Conservation (phyloP, 2,797 vertebrate species). For the Megalops cyprinoides region DNA sequence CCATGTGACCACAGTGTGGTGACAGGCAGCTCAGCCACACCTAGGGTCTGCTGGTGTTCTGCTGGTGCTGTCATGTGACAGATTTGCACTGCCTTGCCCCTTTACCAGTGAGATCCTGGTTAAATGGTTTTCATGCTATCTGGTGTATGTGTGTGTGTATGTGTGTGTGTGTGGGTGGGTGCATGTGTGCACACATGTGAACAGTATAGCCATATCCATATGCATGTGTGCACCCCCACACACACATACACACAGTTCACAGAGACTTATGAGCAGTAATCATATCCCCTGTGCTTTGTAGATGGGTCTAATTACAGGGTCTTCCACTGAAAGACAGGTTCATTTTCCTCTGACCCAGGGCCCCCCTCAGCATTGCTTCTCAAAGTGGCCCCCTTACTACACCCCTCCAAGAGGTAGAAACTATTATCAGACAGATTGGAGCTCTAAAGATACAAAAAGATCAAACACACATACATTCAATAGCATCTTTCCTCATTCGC, state of each 20-base stretch:
- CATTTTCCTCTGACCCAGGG: conserved; percentile 6
- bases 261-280: neutral
- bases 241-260: neutral
- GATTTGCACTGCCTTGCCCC: neutral
- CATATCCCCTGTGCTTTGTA: neutral
- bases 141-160: conserved; percentile 22
- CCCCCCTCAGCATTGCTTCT: too few species aligned
- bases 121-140: too few species aligned
- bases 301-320: conserved; percentile 13
- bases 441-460: neutral
- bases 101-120: too few species aligned
- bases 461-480: neutral
- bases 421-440: neutral
- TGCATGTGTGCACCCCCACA: too few species aligned
- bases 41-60: neutral
- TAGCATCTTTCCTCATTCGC: neutral
- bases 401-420: neutral
- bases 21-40: neutral
- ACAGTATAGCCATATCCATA: too few species aligned
- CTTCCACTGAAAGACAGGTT: neutral
- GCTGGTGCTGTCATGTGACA: neutral
- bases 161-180: neutral
- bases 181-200: too few species aligned
- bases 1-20: too few species aligned
- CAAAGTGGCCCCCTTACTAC: neutral